These are phyloP conservation scores for Anthrax anthrax DNA, from an alignment of 2,888 invertebrate species.

Conservation along the genomic window DNA sequence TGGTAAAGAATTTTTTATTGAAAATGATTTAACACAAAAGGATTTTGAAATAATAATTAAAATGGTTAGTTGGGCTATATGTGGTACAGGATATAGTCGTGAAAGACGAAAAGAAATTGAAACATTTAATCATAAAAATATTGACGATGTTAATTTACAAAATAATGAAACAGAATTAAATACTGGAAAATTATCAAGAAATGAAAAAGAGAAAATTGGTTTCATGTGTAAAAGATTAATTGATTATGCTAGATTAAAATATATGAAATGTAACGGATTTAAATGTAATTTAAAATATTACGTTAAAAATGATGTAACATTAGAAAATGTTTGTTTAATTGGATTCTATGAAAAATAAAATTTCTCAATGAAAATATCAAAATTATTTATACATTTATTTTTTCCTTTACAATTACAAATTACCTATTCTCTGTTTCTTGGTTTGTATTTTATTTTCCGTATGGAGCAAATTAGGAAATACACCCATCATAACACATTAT, in stretches of 20 bases:
- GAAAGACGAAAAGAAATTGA: constrained; percentile 28
- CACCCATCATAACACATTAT: no score
- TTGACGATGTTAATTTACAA: constrained; percentile 3
- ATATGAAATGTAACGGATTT: constrained; percentile 44
- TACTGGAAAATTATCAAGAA: constrained; percentile 20
- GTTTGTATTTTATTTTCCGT: no score
- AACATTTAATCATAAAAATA: constrained; percentile 10
- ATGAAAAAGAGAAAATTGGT: constrained; percentile 48
- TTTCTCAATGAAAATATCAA: constrained; percentile 55
- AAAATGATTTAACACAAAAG: constrained; percentile 40
- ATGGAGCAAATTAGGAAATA: no score
- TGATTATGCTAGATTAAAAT: constrained; percentile 58
- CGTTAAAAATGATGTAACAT: constrained; percentile 47
- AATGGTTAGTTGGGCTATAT: constrained; percentile 82
- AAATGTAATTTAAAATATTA: constrained; percentile 48
- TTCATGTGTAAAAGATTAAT: constrained; percentile 60
- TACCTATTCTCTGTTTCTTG: no score
- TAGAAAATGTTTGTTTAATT: constrained; percentile 67
- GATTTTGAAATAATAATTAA: constrained; percentile 66
- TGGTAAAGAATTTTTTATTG: constrained; percentile 46
- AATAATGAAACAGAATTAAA: constrained; percentile 17
- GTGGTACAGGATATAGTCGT: constrained; percentile 52
- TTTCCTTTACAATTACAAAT: no score
- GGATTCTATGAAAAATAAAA: constrained; percentile 40
- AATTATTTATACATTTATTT: no score